Percentiles rank a stretch among this genome's conserved stretches.
Evolutionary conservation across 1,140 invertebrate species (phyloP).

Genomic region (Chlorops oryzae): DNA sequence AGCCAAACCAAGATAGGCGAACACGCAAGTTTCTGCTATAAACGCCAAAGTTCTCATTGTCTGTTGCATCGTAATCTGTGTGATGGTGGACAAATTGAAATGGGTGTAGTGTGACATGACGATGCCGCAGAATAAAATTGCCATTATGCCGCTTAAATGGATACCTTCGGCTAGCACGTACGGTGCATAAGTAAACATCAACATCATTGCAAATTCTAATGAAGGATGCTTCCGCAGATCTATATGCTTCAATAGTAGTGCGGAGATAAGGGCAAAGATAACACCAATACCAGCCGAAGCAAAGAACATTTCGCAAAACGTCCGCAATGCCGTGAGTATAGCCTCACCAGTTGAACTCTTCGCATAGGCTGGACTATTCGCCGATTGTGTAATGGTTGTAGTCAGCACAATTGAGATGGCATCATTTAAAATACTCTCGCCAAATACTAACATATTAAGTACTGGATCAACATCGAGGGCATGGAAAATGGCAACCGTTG

Average conservation of each 20-base stretch:
- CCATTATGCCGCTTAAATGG: constrained; percentile 86
- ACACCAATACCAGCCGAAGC: constrained; percentile 97
- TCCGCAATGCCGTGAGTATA: constrained; percentile 80
- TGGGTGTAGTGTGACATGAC: constrained; percentile 99
- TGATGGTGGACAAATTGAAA: constrained; percentile 95
- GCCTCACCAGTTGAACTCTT: constrained; percentile 63
- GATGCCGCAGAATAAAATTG: constrained; percentile 97
- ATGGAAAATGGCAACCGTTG: constrained; percentile 97
- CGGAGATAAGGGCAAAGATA: constrained; percentile 88
- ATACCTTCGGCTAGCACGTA: constrained; percentile 94
- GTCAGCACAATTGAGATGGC: constrained; percentile 96
- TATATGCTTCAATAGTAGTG: constrained; percentile 89
- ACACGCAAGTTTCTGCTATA: constrained; percentile 97
- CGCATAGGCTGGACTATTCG: constrained; percentile 26
- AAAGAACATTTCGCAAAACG: constrained; percentile 97
- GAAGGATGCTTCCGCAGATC: constrained; percentile 97
- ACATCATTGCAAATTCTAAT: constrained; percentile 95
- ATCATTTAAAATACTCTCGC: constrained; percentile 96
- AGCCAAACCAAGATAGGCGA: constrained; percentile 96
- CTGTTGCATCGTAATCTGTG: constrained; percentile 98
- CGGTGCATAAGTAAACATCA: constrained; percentile 96
- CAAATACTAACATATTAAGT: constrained; percentile 97
- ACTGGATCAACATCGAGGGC: constrained; percentile 92
- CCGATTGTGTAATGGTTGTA: constrained; percentile 67
- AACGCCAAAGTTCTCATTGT: constrained; percentile 96